Evolutionary conservation across 2,888 invertebrate species (phyloP).

Genomic region (Hetaerina titia): DNA sequence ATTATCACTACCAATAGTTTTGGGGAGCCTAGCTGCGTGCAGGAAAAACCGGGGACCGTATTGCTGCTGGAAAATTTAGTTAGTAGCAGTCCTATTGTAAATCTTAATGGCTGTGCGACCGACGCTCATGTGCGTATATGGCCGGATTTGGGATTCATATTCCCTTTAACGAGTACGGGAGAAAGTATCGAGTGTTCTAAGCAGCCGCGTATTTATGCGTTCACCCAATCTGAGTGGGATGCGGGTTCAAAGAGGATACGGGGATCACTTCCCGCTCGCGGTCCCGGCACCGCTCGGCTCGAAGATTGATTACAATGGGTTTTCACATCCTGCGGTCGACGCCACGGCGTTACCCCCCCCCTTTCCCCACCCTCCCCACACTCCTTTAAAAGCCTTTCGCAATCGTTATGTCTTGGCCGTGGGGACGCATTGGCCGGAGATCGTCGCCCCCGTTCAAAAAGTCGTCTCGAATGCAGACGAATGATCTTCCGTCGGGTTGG

Average conservation of each 20-base stretch:
- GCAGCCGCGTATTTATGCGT: neutral
- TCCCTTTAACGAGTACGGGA: neutral
- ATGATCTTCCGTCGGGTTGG: no score
- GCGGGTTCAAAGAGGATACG: neutral
- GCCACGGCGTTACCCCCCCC: neutral
- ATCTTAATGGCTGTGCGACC: no score
- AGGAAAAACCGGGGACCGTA: no score
- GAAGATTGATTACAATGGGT: constrained; percentile 5
- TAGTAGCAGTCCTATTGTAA: no score
- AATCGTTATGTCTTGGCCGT: neutral
- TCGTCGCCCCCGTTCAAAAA: neutral
- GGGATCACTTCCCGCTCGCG: neutral
- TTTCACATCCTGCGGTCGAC: neutral
- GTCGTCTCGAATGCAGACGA: no score
- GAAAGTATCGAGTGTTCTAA: neutral
- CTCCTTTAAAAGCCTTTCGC: neutral
- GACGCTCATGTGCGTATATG: no score
- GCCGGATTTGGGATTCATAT: neutral
- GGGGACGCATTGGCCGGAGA: neutral
- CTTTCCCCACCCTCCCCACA: neutral
- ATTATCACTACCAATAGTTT: no score
- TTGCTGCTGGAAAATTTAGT: no score
- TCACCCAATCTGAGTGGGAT: neutral
- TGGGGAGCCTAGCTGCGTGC: no score
- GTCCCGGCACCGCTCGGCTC: neutral